Evolutionary conservation across 2,113 vertebrate genomes (phyloP), one percentile per base, ranked within the genome.

Genomic region (Sturnira hondurensis): DNA sequence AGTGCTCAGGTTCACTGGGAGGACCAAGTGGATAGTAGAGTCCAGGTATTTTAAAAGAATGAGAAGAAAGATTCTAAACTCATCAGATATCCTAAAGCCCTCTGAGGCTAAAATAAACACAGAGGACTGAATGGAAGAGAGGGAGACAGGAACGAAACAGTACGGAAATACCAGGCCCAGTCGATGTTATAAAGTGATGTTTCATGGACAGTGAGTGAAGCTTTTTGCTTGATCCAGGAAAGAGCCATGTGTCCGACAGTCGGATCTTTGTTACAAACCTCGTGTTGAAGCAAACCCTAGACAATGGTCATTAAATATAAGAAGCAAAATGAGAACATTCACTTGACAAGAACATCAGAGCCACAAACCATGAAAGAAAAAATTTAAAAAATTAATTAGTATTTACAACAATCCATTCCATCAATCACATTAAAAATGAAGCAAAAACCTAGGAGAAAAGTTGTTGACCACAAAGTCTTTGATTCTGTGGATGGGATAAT

Each of bases 91-190:
- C 4, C 7, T 0, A 22, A 4, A 0, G 17, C 11, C 14, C 5
- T 6, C 0, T 0, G 2, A 43, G 54, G 22, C 5, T 22, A 19
- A 14, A 33, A 7, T 3, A 41, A 43, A 8, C 41, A 4, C 3
- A 9, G 10, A n/a, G 17, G 8, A 2, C 28, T 7, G 24, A n/a
- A 20, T 4, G 5, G 26, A 1, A 14, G 36, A 17, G 16, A 14
- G 20, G 47, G 19, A 31, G 0, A 7, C 0, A 28, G 28, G n/a
- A 13, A 8, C 0, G 0, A 14, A 45, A 7, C 1, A 0, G 17
- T 0, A 12, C 0, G 13, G 81, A 31, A 9, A 28, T 2, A 17
- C 11, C 1, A 24, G 56, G 1, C 3, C 1, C 4, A 9, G 6
- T 15, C 41, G 20, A 7, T 5, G 7, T 6, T 3, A 4, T 0